Percentiles rank a stretch among this genome's conserved stretches.
These are phyloP conservation scores for Pachyuromys duprasi DNA, from an alignment of 2,797 vertebrate genomes.

Conservation along the genomic window DNA sequence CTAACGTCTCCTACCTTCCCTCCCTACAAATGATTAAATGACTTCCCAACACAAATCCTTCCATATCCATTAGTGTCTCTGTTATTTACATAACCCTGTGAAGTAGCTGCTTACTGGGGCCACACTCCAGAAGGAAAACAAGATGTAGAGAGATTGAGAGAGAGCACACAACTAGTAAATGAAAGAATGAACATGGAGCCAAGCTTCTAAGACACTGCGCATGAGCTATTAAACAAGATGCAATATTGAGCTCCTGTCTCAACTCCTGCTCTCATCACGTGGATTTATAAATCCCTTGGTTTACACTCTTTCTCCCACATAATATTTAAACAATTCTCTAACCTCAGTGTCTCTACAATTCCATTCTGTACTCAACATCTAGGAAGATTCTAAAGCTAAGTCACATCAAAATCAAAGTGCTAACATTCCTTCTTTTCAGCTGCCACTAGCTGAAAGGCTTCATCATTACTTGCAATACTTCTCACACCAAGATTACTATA, in stretches of 20 bases:
- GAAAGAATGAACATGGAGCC: slow-evolving; percentile 1
- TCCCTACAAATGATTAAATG: slow-evolving; percentile 37
- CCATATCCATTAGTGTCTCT: not conserved
- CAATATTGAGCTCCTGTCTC: not conserved
- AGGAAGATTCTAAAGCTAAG: not conserved
- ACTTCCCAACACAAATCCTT: slow-evolving; percentile 13
- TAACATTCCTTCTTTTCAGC: slow-evolving; percentile 6
- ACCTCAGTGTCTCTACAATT: not conserved
- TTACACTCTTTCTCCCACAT: not conserved
- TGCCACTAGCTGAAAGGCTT: not conserved
- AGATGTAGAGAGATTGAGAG: not conserved
- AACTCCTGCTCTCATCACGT: slow-evolving; percentile 15
- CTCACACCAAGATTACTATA: not conserved
- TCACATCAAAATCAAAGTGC: slow-evolving; percentile 15
- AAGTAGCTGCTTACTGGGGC: slow-evolving; percentile 6
- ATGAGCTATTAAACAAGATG: not conserved
- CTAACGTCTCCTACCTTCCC: not conserved
- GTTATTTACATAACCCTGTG: not conserved
- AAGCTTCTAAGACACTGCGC: not conserved
- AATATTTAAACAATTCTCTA: slow-evolving; percentile 11
- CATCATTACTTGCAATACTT: not conserved
- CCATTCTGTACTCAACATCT: not conserved
- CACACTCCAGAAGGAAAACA: slow-evolving; percentile 50
- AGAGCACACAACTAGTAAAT: slow-evolving; percentile 19
- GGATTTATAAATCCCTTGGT: not conserved